Evolutionary conservation across 2,797 vertebrate genomes (phyloP).

Genomic region (Phataginus tetradactyla): DNA sequence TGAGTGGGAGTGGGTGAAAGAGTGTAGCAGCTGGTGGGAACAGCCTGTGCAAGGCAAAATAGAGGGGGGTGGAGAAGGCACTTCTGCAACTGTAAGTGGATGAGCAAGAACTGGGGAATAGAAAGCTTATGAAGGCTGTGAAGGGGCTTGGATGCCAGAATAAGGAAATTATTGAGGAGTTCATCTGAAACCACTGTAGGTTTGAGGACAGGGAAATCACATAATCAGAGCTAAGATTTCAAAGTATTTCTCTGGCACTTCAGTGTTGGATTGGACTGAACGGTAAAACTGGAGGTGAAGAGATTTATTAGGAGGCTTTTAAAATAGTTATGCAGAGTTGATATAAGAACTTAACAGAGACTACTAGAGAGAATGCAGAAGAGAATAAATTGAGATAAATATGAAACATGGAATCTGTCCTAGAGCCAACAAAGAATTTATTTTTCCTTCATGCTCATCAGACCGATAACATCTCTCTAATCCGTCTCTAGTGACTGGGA

Average conservation of each 20-base stretch:
- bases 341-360: background rate
- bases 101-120: background rate
- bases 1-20: background rate
- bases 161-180: background rate
- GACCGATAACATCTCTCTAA: background rate
- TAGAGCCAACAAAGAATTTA: background rate
- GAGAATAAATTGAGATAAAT: background rate
- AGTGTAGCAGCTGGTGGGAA: background rate
- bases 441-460: background rate
- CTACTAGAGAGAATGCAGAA: background rate
- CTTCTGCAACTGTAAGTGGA: background rate
- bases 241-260: background rate
- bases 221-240: background rate
- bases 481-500: background rate
- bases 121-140: background rate
- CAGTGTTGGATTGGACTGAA: background rate
- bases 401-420: background rate
- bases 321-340: background rate
- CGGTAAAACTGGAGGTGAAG: background rate
- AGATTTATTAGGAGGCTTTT: background rate
- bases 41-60: background rate
- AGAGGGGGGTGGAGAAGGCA: rapidly evolving
- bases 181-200: background rate
- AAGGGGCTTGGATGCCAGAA: background rate
- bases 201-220: background rate